phyloP scores from a whole-genome alignment of 2,888 invertebrate genomes.

The Noctua comes region DNA sequence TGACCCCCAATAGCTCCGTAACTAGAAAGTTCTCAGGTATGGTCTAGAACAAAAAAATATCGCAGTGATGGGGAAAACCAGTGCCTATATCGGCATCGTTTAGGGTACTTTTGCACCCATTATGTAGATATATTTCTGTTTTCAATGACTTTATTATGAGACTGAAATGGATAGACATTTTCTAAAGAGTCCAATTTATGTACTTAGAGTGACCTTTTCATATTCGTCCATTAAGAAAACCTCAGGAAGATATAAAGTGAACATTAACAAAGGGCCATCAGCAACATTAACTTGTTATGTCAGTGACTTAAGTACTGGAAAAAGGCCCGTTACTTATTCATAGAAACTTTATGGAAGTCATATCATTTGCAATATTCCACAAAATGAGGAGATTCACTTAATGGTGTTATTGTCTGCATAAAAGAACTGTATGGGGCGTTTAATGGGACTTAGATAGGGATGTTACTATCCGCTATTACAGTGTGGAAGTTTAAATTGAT shows the following conservation, averaged over 20 bases:
- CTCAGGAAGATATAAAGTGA: constrained; percentile 25
- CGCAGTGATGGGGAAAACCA: too few species aligned
- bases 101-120: not conserved
- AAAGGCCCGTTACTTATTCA: constrained; percentile 10
- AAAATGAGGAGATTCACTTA: constrained; percentile 32
- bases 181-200: not conserved
- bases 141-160: not conserved
- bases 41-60: too few species aligned
- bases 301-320: constrained; percentile 18
- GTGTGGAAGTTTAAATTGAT: not conserved
- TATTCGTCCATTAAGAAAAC: constrained; percentile 19
- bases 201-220: constrained; percentile 16
- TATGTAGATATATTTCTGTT: not conserved
- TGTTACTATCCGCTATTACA: not conserved
- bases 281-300: constrained; percentile 28
- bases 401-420: constrained; percentile 28
- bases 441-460: not conserved
- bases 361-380: constrained; percentile 17
- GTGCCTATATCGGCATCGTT: too few species aligned
- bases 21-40: too few species aligned
- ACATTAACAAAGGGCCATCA: constrained; percentile 20
- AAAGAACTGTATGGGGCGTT: constrained; percentile 23
- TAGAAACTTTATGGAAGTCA: constrained; percentile 23
- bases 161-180: not conserved
- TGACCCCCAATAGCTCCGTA: too few species aligned